These are phyloP conservation scores for Craseonycteris thonglongyai DNA, from an alignment of 2,113 vertebrate species.

Conservation along the genomic window DNA sequence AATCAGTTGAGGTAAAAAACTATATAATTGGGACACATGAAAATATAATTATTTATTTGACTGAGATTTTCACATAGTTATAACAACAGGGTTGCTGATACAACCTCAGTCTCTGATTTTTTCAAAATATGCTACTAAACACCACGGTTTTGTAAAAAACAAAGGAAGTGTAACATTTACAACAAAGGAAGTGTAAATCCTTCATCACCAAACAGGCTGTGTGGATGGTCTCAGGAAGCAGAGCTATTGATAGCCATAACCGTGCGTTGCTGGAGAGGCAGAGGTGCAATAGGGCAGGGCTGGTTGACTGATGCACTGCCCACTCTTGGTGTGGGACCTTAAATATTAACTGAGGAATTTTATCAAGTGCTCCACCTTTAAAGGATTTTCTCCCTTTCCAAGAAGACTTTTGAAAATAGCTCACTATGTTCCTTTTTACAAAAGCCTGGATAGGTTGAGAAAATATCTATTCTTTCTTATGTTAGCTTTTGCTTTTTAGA, in stretches of 20 bases:
- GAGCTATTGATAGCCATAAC: neutral
- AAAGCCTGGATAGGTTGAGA: neutral
- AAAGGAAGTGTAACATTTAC: no score
- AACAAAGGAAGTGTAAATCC: neutral
- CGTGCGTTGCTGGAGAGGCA: neutral
- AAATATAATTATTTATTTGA: neutral
- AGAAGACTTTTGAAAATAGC: slow-evolving; percentile 5
- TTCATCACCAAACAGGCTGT: neutral
- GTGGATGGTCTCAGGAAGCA: neutral
- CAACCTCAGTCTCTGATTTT: neutral
- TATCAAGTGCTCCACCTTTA: neutral
- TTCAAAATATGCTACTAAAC: neutral
- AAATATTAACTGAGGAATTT: slow-evolving; percentile 25
- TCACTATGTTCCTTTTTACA: neutral
- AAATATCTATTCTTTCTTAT: neutral
- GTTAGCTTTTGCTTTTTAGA: slow-evolving; percentile 28
- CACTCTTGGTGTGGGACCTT: neutral
- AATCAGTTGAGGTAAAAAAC: neutral
- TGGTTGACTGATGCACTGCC: neutral
- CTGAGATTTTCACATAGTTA: neutral
- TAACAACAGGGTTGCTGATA: neutral
- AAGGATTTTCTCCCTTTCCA: neutral
- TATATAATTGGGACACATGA: neutral
- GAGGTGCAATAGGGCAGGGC: neutral
- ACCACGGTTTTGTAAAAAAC: neutral